Base-by-base conservation (phyloP, 2,113 vertebrate genomes). In the Phycodurus eques region DNA sequence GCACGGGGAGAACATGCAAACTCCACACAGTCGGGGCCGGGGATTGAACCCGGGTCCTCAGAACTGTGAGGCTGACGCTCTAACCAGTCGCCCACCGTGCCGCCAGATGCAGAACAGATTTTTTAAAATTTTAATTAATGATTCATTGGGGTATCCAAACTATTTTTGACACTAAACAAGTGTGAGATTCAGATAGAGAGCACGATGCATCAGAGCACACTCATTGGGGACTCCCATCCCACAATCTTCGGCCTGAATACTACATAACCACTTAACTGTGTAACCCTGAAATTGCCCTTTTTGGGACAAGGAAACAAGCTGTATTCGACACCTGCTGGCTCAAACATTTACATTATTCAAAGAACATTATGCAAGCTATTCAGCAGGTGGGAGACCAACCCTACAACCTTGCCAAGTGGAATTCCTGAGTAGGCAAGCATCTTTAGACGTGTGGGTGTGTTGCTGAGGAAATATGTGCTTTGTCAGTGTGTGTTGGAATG, bases 321-420 rank as follows among this genome's bases (percentile, higher is more conserved):
- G 72, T 75, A 71, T 47, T 20, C 5, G 27, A 81, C 56, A 61
- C 68, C 74, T 75, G 73, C 73, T 2, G 15, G 61, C 71, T 65
- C 33, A 39, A 66, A 67, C 73, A 70, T 76, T 73, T 86, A 65
- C 79, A 80, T 84, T 86, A 86, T 86, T 86, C 66, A 86, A 70
- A 80, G 59, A 64, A 56, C 70, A 78, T 84, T 80, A 79, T 82
- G 72, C 77, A 80, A 80, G 70, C 62, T 65, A 71, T 76, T 77
- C 69, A 81, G 84, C 71, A 75, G 74, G 74, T 79, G 74, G 72
- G 49, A 70, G 35, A 12, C 47, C 31, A 49, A 19, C 20, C 12
- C 27, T 17, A 57, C 56, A 19, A 33, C 56, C 72, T 65, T 2
- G 13, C 79, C 76, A n/a, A n/a, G 33, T 74, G 71, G 84, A 84